Evolutionary conservation across 1,140 invertebrate species (phyloP), one percentile per base, ranked within the genome.

Genomic region (Drosophila quadrilineata): DNA sequence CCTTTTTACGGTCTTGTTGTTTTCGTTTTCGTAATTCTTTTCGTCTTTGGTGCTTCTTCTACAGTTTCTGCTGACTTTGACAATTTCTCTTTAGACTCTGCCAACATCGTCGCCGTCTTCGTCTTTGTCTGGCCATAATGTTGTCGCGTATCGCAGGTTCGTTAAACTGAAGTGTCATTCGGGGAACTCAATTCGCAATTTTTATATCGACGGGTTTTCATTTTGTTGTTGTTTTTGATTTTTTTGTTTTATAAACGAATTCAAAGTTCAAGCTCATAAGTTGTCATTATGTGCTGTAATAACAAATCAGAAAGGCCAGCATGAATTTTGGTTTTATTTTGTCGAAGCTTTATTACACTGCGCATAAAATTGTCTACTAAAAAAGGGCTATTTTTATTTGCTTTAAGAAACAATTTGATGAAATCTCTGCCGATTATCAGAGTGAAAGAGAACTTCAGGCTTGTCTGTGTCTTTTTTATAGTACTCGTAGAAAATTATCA

Each of bases 91-190:
- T 41, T 36, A 6, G 24, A 57, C 22, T 66, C 46, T n/a, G n/a
- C n/a, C n/a, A n/a, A n/a, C n/a, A n/a, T n/a, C n/a, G n/a, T n/a
- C n/a, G n/a, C n/a, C n/a, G n/a, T n/a, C n/a, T n/a, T n/a, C n/a
- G n/a, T n/a, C n/a, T n/a, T 3, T 49, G 57, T 46, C 63, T 52
- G 46, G 29, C 45, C 19, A 28, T 41, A 57, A 76, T 48, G 69
- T 33, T 75, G 71, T 50, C 57, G 62, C 76, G 53, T 71, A 57
- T 68, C n/a, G 53, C 29, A 8, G 40, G 76, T 82, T 82, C 76
- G 76, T 77, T 85, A 82, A 82, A 82, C 76, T 84, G 73, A 77
- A 77, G 76, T 82, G 72, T 73, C 69, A 84, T 76, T 82, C 59
- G 62, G 77, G 38, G 77, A 84, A 76, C 53, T 71, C 38, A 45